Percentiles rank a stretch among this genome's conserved stretches.
These are phyloP conservation scores for Podarcis raffonei DNA, from an alignment of 2,113 vertebrate genomes.

Conservation along the genomic window DNA sequence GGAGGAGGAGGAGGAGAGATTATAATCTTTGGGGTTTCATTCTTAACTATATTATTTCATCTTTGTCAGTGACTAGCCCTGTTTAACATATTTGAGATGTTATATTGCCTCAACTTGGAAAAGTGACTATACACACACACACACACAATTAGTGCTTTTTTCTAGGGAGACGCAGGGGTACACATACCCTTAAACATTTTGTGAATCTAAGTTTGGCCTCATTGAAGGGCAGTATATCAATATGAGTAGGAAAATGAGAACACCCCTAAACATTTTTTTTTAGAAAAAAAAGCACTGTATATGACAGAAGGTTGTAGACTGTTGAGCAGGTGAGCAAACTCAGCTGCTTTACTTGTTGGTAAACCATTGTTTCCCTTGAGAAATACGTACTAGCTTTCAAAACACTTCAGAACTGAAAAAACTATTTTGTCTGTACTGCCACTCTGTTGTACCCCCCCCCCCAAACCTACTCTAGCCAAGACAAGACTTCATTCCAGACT, in stretches of 20 bases:
- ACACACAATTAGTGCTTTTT: too few species aligned
- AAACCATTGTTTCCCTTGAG: background rate
- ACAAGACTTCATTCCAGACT: background rate
- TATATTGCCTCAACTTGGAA: background rate
- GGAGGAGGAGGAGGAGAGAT: background rate
- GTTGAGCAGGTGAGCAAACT: background rate
- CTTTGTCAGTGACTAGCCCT: background rate
- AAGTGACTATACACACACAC: background rate
- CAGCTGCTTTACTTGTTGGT: background rate
- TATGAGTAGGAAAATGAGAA: too few species aligned
- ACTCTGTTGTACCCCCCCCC: background rate
- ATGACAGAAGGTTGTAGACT: background rate
- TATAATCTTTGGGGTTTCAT: background rate
- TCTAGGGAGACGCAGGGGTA: too few species aligned
- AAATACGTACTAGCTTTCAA: too few species aligned
- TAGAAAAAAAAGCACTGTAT: background rate
- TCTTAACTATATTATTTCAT: background rate
- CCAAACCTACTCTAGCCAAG: background rate
- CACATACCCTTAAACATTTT: too few species aligned
- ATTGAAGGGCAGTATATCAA: too few species aligned
- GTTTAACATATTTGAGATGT: background rate
- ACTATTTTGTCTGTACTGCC: background rate
- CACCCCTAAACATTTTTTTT: too few species aligned
- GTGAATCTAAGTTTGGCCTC: too few species aligned
- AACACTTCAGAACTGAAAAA: too few species aligned